Evolutionary conservation across 2,888 invertebrate genomes (phyloP).

Genomic region (Neria commutata): DNA sequence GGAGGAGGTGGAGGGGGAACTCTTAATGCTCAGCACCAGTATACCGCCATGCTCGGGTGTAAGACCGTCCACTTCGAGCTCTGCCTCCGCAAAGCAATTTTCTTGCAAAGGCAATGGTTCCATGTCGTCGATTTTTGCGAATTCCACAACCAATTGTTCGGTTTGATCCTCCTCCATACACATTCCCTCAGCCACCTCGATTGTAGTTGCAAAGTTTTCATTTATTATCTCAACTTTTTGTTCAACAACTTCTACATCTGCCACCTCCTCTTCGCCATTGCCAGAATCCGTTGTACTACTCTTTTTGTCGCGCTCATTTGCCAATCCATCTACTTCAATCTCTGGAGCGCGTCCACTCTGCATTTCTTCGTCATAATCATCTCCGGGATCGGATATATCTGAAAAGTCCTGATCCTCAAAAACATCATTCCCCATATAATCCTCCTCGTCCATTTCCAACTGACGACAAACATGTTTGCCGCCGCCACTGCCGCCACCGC

Average conservation of each 20-base stretch:
- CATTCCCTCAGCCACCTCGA: slow-evolving; percentile 46
- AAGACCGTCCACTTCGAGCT: slow-evolving; percentile 34
- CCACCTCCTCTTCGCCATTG: slow-evolving; percentile 27
- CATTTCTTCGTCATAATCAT: slow-evolving; percentile 45
- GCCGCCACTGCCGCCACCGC: neutral
- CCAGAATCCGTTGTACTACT: slow-evolving; percentile 37
- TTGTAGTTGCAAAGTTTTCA: slow-evolving; percentile 34
- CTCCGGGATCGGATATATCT: slow-evolving; percentile 64
- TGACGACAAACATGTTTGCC: slow-evolving; percentile 27
- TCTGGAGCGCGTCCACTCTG: slow-evolving; percentile 19
- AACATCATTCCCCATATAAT: slow-evolving; percentile 64
- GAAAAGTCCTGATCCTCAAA: slow-evolving; percentile 65
- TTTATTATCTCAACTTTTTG: slow-evolving; percentile 5
- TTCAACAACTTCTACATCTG: slow-evolving; percentile 25
- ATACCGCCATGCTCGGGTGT: slow-evolving; percentile 36
- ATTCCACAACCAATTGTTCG: slow-evolving; percentile 38
- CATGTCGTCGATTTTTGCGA: slow-evolving; percentile 48
- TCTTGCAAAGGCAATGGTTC: slow-evolving; percentile 49
- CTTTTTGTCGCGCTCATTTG: slow-evolving; percentile 25
- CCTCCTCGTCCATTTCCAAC: slow-evolving; percentile 65
- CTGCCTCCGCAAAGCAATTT: slow-evolving; percentile 52
- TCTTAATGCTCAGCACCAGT: slow-evolving; percentile 51
- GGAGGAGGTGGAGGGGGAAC: slow-evolving; percentile 62
- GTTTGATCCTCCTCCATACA: neutral
- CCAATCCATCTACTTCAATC: slow-evolving; percentile 10